Evolutionary conservation across 1,140 invertebrate genomes (phyloP), one percentile per base, ranked within the genome.

Genomic region (Eueides isabella): DNA sequence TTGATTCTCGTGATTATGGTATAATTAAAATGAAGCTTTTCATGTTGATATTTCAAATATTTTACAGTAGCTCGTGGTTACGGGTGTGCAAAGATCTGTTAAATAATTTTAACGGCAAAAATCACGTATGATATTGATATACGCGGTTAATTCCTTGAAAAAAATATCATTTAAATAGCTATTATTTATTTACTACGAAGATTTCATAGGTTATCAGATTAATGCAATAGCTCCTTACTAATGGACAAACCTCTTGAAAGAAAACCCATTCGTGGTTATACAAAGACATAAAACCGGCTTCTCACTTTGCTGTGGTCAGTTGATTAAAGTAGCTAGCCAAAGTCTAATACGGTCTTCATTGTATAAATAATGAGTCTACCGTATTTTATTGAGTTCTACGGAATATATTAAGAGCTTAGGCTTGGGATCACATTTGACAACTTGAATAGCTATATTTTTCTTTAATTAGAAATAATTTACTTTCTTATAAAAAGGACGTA

Each of bases 231-330:
- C 48, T 55, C 5, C 35, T 14, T 14, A 55, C 11, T 26, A 1
- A 23, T 26, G 35, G 35, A 38, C 9, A 55, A 19, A 26, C 26
- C 19, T 55, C 23, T 1, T 26, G n/a, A 55, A 19, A 23, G 19
- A 26, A 55, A 55, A 23, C 48, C 23, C 23, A 23, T 9, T 48
- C n/a, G 41, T 19, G n/a, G 41, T 19, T 44, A 44, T 16, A 19
- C 41, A 44, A 19, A 19, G n/a, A 55, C 26, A 55, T 55, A 55
- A 23, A 23, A 55, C 23, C 9, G 2, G n/a, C 2, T 23, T 1
- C 23, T 55, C 48, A 4, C 48, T 55, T 55, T 55, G 23, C 11
- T 55, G 48, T 55, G 48, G 48, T 55, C 9, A 55, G 48, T 55
- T 55, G 48, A 55, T 55, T 55, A 55, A 55, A 55, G 19, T 55